These are phyloP conservation scores for Dynastes maya DNA, from an alignment of 2,888 invertebrate genomes.

Conservation along the genomic window DNA sequence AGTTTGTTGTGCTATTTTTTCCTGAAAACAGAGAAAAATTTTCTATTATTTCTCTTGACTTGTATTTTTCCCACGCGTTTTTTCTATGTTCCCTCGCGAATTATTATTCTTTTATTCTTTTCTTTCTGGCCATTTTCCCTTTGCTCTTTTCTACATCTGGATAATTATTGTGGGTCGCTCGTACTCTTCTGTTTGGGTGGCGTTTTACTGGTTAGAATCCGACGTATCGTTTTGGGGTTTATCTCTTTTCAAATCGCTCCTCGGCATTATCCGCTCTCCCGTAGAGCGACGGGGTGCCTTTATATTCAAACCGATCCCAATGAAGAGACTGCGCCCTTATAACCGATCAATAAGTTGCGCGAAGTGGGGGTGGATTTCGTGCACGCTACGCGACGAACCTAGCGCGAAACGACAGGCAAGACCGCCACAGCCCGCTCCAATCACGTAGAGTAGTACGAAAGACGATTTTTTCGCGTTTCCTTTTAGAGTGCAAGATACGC, in stretches of 20 bases:
- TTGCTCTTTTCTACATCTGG: no score
- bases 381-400: no score
- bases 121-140: no score
- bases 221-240: neutral
- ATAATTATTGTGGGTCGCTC: no score
- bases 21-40: no score
- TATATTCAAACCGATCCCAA: slow-evolving; percentile 44
- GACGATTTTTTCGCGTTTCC: neutral
- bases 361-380: slow-evolving; percentile 64
- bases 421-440: slow-evolving; percentile 23
- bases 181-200: no score
- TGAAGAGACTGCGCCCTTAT: slow-evolving; percentile 66
- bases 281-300: slow-evolving; percentile 32
- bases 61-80: no score
- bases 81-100: no score
- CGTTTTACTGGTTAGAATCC: neutral
- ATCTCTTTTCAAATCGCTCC: neutral
- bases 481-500: neutral
- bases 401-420: slow-evolving; percentile 50
- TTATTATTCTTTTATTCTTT: no score
- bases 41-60: no score
- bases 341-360: slow-evolving; percentile 67
- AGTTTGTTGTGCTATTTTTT: no score
- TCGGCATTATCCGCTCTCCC: neutral
- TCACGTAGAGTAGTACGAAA: neutral